Evolutionary conservation across 1,140 invertebrate genomes (phyloP), one percentile per base, ranked within the genome.

Genomic region (Caerostris darwini): DNA sequence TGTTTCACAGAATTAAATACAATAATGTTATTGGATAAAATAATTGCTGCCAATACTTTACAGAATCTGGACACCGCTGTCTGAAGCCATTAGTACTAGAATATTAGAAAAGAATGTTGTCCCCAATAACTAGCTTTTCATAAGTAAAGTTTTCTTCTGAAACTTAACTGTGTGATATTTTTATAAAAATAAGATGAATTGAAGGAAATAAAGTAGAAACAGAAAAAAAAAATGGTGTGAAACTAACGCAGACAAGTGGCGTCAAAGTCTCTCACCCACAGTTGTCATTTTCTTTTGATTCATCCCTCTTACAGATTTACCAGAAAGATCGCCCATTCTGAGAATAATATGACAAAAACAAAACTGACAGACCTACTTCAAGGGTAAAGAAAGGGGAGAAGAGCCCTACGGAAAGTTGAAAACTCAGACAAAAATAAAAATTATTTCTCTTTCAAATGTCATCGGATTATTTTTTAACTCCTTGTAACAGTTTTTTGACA

Each of bases 201-300:
- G 34, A 34, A 34, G 34, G 34, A 34, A 34, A 34, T 34, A 34
- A 34, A 34, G 34, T 34, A 34, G 2, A 34, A 34, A 34, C 0
- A 34, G 2, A 34, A 34, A n/a, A n/a, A n/a, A n/a, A n/a, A n/a
- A n/a, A n/a, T 71, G 19, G 69, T 10, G n/a, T 85, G 5, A 58
- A 87, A 61, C 0, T 53, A 87, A 10, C 19, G n/a, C 85, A 61
- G 85, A 64, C 85, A 59, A 87, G 59, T 87, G 85, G 85, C 59
- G 85, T 87, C 85, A 87, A 87, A 85, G 7, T 14, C 58, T 64
- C 19, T 53, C 85, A 87, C 17, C 12, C 12, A 14, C 34, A 64
- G 85, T 64, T 87, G 56, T 87, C 58, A 87, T 58, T 64, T 64
- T 19, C 83, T 86, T 61, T 87, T 87, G 64, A 87, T 64, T 64